A percentile compares a stretch with the other conserved stretches of the same genome.
These are phyloP conservation scores for Xenopus tropicalis DNA, from an alignment of 2,113 vertebrate species.

Conservation along the genomic window UCB_Xtro_10.0 CM004445.2:95980001-95980500, in stretches of 20 bases:
- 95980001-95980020: too few relatives aligned
- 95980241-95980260: not conserved
- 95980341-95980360: slow-evolving; percentile 91
- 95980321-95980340: slow-evolving; percentile 96
- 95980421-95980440: slow-evolving; percentile 96
- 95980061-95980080: too few relatives aligned
- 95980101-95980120: too few relatives aligned
- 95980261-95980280: slow-evolving; percentile 86
- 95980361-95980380: slow-evolving; percentile 94
- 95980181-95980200: too few relatives aligned
- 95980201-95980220: too few relatives aligned
- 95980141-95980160: too few relatives aligned
- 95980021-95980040: too few relatives aligned
- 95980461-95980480: not conserved
- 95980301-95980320: slow-evolving; percentile 91
- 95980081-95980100: too few relatives aligned
- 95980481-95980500: not conserved
- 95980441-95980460: slow-evolving; percentile 90
- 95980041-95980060: too few relatives aligned
- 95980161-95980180: too few relatives aligned
- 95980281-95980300: slow-evolving; percentile 99
- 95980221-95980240: not conserved
- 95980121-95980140: too few relatives aligned
- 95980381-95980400: slow-evolving; percentile 96
- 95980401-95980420: slow-evolving; percentile 96